Percentiles rank a stretch among this genome's conserved stretches.
Evolutionary conservation across 1,140 invertebrate species (phyloP).

Genomic region (Rhizoglyphus robini): DNA sequence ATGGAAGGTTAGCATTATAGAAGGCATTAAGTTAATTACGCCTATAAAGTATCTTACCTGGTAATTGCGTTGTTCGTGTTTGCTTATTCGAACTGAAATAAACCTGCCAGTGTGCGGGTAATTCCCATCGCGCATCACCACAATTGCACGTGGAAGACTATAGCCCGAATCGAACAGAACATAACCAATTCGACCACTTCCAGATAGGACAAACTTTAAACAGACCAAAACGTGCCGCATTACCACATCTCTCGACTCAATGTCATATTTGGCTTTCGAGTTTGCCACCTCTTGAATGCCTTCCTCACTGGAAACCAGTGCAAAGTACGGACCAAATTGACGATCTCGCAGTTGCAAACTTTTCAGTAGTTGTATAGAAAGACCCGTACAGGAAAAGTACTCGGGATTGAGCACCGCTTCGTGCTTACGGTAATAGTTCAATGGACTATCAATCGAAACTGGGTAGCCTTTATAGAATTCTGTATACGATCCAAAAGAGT

Average conservation of each 20-base stretch:
- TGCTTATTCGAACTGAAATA: conserved; percentile 54
- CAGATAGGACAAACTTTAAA: conserved; percentile 42
- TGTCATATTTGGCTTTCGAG: conserved; percentile 17
- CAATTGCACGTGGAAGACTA: conserved; percentile 65
- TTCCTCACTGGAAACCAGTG: conserved; percentile 70
- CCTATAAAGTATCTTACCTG: too few species aligned
- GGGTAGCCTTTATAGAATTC: conserved; percentile 27
- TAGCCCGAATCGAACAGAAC: conserved; percentile 79
- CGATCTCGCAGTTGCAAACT: conserved; percentile 44
- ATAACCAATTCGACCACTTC: conserved; percentile 50
- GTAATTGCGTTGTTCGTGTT: conserved; percentile 61
- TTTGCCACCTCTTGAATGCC: conserved; percentile 34
- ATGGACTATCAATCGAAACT: conserved; percentile 31
- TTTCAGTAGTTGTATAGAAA: conserved; percentile 59
- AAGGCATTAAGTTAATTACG: too few species aligned
- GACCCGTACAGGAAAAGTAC: conserved; percentile 71
- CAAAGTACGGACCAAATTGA: background rate
- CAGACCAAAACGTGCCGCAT: conserved; percentile 79
- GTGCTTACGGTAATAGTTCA: conserved; percentile 56
- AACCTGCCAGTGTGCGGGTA: conserved; percentile 82
- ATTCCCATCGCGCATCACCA: conserved; percentile 52
- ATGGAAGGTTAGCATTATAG: too few species aligned
- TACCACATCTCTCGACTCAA: conserved; percentile 35
- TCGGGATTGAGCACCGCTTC: conserved; percentile 55
- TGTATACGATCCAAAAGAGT: conserved; percentile 68